phyloP scores from a whole-genome alignment of 2,113 vertebrate species.

The Calonectris borealis region DNA sequence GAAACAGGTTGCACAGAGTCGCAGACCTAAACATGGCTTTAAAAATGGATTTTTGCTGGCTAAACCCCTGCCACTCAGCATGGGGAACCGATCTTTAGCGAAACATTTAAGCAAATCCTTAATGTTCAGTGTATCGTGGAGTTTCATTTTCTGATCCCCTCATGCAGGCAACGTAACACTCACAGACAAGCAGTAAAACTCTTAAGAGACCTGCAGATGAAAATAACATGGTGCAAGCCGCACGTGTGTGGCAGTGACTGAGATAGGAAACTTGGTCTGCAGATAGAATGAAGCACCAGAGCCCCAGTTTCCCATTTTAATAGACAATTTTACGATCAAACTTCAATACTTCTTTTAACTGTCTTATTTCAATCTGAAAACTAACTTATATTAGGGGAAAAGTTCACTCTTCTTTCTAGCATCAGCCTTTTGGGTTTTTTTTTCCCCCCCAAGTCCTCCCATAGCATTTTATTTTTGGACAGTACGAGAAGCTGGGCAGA shows the following conservation, averaged over 20 bases:
- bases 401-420: neutral
- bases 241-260: rapidly evolving
- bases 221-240: neutral
- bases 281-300: neutral
- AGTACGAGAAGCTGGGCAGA: neutral
- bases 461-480: neutral
- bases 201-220: neutral
- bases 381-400: neutral
- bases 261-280: neutral
- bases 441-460: neutral
- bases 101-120: neutral
- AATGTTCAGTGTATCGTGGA: rapidly evolving
- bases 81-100: rapidly evolving
- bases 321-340: neutral
- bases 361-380: neutral
- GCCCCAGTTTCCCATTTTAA: neutral
- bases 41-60: neutral
- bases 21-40: neutral
- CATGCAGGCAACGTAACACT: neutral
- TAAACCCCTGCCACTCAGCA: neutral
- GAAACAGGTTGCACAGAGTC: neutral
- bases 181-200: neutral
- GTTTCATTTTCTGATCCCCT: neutral
- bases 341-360: neutral
- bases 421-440: neutral